These are phyloP conservation scores for Elmis aenea DNA, from an alignment of 2,888 invertebrate genomes.

Conservation along the genomic window DNA sequence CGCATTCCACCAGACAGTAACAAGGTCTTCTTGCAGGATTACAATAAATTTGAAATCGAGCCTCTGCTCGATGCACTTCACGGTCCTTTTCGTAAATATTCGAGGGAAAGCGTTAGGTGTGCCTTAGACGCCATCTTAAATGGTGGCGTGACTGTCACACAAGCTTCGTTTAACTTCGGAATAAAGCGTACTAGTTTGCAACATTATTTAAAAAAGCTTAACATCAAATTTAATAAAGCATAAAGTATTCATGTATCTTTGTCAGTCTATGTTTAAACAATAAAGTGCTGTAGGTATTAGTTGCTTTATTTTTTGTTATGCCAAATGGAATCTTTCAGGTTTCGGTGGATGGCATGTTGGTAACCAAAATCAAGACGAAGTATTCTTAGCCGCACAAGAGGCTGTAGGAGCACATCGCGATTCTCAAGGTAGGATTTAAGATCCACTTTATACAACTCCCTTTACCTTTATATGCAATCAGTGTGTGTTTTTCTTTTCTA, in stretches of 20 bases:
- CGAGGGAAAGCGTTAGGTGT: slow-evolving; percentile 46
- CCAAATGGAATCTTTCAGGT: slow-evolving; percentile 53
- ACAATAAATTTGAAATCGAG: slow-evolving; percentile 20
- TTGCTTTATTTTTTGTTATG: slow-evolving; percentile 8
- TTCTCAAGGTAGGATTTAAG: slow-evolving; percentile 80
- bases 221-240: slow-evolving; percentile 47
- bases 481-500: slow-evolving; percentile 7
- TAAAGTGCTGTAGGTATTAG: slow-evolving; percentile 9
- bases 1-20: slow-evolving; percentile 31
- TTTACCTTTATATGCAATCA: slow-evolving; percentile 23
- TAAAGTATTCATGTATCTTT: slow-evolving; percentile 2
- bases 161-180: slow-evolving; percentile 49
- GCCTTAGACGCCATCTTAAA: slow-evolving; percentile 51
- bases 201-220: slow-evolving; percentile 52
- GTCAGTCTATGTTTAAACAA: slow-evolving; percentile 7
- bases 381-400: slow-evolving; percentile 78
- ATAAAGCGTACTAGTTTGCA: slow-evolving; percentile 53
- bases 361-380: slow-evolving; percentile 77
- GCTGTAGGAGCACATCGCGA: slow-evolving; percentile 73
- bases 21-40: slow-evolving; percentile 5
- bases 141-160: slow-evolving; percentile 50
- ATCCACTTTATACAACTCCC: slow-evolving; percentile 14
- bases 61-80: slow-evolving; percentile 23
- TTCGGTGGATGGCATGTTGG: slow-evolving; percentile 82
- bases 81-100: slow-evolving; percentile 43